Base-by-base conservation (phyloP, 2,113 vertebrate genomes). In the Ictidomys tridecemlineatus region DNA sequence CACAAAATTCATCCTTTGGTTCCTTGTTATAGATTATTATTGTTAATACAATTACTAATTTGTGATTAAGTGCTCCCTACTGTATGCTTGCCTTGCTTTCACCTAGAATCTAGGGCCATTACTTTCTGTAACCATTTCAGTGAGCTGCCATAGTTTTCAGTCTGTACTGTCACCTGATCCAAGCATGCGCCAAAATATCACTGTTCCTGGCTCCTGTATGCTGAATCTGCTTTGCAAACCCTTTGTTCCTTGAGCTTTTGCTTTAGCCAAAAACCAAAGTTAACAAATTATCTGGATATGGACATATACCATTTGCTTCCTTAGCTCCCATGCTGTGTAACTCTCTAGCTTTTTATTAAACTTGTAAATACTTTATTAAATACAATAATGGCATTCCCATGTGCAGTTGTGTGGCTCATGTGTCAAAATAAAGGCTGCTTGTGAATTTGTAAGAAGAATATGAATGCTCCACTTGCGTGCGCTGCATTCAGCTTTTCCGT, bases 111-210 rank as follows among this genome's bases (percentile, higher is more conserved):
- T 96, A 99, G 98, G 98, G 98, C 98, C 98, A 99, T 99, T 98
- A 98, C 98, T 99, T 99, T 99, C 98, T 99, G 98, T 99, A 97
- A 98, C 98, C 99, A 99, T 99, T 98, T 99, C 99, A 99, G 98
- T 99, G 99, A 99, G 99, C 99, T 99, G 99, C 99, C 99, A 99
- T 99, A 99, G 98, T 99, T 99, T 99, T 99, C 98, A 98, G 99
- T 99, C 98, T 99, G 98, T 99, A 99, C 98, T 98, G 98, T 99
- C 99, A 99, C 99, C 98, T 99, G 99, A 99, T 86, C 99, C 99
- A 98, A 99, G 99, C 99, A 99, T 99, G 99, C 98, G 98, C 99
- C 98, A 98, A 99, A 98, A 97, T 98, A 96, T 97, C 98, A 98
- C 98, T 77, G 98, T 99, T 98, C 98, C 98, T 98, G 98, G 98